Conservation (phyloP, 2,113 vertebrate species). For the Petroica traversi region DNA sequence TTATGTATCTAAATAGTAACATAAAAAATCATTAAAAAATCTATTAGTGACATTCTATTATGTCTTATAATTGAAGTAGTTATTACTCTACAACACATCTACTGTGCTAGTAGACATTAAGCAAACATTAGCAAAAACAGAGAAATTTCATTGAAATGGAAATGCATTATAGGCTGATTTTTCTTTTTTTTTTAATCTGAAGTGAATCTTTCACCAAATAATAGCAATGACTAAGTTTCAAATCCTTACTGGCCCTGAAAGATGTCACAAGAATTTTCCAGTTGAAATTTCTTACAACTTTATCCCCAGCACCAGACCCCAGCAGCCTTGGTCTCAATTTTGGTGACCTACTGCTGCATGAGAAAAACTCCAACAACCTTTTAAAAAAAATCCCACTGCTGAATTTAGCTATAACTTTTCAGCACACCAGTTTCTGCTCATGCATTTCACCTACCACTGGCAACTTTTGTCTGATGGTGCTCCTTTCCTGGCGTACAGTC, state of each 20-base stretch:
- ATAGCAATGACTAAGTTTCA: background rate
- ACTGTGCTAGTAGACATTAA: background rate
- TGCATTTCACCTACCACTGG: background rate
- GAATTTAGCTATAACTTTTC: background rate
- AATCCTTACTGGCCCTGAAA: background rate
- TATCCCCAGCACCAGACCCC: background rate
- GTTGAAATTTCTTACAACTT: background rate
- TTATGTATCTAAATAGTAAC: background rate
- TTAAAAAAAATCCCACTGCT: background rate
- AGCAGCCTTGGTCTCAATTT: background rate
- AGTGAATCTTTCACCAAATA: background rate
- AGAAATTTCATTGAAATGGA: background rate
- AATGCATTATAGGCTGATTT: background rate
- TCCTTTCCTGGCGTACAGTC: background rate
- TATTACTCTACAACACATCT: background rate
- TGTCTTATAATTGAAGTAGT: background rate
- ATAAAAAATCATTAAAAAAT: background rate
- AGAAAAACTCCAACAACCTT: background rate
- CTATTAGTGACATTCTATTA: background rate
- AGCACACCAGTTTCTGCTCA: background rate
- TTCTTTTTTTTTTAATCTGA: background rate
- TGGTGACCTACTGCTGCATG: background rate
- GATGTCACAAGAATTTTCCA: background rate
- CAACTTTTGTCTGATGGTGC: background rate
- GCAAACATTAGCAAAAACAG: conserved; percentile 20